Base-by-base conservation (phyloP, 2,797 vertebrate genomes). In the Crax fasciolata region DNA sequence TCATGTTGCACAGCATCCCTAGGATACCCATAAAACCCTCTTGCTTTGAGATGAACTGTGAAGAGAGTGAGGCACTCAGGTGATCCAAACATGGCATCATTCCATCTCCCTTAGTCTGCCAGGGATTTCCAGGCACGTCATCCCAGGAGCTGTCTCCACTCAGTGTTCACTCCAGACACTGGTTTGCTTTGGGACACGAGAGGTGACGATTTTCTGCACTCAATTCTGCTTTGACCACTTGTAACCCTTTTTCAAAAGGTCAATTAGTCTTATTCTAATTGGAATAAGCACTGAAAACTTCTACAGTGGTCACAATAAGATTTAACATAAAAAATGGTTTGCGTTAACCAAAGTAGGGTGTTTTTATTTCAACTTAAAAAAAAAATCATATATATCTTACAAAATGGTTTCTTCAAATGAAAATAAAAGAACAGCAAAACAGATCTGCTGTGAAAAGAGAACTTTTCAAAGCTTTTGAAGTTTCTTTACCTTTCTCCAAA, bases 381-480 rank as follows among this genome's bases (percentile, higher is more conserved):
- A 24, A 32, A 14, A 18, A 16, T 1, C 3, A 35, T 28, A 4
- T 6, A 0, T 11, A 7, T 49, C 17, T 79, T 49, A 52, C 1
- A 38, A 52, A 78, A 67, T 3, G 0, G 3, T 61, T 71, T 41
- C 9, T 81, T 57, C 28, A 11, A 21, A 39, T 5, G 32, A 46
- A 46, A 48, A 8, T 18, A 44, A 51, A 61, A 32, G 20, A 4
- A 2, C 7, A 0, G 1, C 8, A 73, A 4, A n/a, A 25, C 30
- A 13, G 3, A 63, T 10, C 17, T 57, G 18, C 11, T 46, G 13
- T 35, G 5, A 7, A 8, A 28, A 15, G 10, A 14, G 27, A 13
- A 21, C 32, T 68, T 63, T 27, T 38, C 57, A 57, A 0, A 59
- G 8, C 18, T 71, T 89, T 41, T 73, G 16, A 44, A 59, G 24